Conservation (phyloP, 2,888 invertebrate species). For the Oxycera nigricornis region DNA sequence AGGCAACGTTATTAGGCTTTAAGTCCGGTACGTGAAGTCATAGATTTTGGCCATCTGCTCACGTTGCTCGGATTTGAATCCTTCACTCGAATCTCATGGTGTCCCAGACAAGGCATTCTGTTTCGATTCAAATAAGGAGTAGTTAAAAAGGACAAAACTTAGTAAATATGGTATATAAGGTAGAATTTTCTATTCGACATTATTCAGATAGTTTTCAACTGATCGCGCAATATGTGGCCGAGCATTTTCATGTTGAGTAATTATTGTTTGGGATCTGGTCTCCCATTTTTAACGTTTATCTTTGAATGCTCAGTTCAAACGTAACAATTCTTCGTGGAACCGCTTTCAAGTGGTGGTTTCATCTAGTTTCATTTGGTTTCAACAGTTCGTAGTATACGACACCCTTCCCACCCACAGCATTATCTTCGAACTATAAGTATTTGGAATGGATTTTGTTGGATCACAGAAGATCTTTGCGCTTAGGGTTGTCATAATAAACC, state of each 20-base stretch:
- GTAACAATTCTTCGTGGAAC: neutral
- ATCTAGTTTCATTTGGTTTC: neutral
- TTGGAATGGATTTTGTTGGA: too few species aligned
- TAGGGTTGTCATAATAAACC: too few species aligned
- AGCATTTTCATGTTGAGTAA: neutral
- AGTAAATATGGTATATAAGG: neutral
- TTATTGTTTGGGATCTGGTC: neutral
- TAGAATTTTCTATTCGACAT: neutral
- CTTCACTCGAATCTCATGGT: too few species aligned
- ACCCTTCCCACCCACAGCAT: neutral
- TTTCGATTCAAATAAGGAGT: neutral
- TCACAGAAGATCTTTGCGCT: too few species aligned
- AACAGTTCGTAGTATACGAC: neutral
- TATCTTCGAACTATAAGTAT: too few species aligned
- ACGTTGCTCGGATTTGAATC: too few species aligned
- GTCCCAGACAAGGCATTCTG: neutral
- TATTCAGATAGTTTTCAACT: neutral
- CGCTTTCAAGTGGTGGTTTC: neutral
- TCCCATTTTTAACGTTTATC: neutral
- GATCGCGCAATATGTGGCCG: neutral
- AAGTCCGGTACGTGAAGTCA: too few species aligned
- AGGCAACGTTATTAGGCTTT: too few species aligned
- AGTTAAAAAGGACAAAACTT: neutral
- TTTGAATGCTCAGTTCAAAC: neutral
- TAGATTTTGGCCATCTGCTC: too few species aligned